Evolutionary conservation across 2,888 invertebrate genomes (phyloP).

Genomic region (Morpho helenor): DNA sequence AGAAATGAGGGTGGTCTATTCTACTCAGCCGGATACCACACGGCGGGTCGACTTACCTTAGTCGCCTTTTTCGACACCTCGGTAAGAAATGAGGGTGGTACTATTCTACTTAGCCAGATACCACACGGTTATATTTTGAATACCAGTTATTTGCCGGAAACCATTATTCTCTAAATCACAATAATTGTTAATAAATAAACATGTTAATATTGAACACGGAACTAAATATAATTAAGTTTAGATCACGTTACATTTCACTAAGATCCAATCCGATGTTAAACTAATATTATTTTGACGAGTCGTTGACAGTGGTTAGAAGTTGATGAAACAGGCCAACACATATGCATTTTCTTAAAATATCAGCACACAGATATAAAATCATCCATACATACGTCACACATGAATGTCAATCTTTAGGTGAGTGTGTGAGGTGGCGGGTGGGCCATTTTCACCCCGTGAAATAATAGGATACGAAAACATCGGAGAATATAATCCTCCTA

Average conservation of each 20-base stretch:
- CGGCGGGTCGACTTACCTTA: too few relatives aligned
- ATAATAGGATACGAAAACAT: conserved; percentile 80
- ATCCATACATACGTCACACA: conserved; percentile 39
- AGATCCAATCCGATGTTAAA: conserved; percentile 61
- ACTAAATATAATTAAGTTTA: conserved; percentile 24
- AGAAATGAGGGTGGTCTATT: too few relatives aligned
- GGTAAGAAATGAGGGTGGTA: too few relatives aligned
- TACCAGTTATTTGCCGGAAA: too few relatives aligned
- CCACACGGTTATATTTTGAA: too few relatives aligned
- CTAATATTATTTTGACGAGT: conserved; percentile 78
- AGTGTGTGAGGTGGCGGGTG: conserved; percentile 68
- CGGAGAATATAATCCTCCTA: conserved; percentile 77
- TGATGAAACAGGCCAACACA: conserved; percentile 67
- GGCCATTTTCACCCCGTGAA: conserved; percentile 77
- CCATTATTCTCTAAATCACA: too few relatives aligned
- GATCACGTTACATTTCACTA: conserved; percentile 30
- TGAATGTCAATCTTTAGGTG: conserved; percentile 45
- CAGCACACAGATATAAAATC: conserved; percentile 40
- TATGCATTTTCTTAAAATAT: conserved; percentile 33
- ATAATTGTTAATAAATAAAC: background rate
- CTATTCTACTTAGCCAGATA: too few relatives aligned
- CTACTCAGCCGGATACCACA: too few relatives aligned
- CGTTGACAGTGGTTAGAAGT: conserved; percentile 77
- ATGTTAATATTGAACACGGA: background rate
- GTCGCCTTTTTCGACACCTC: too few relatives aligned